Conservation (phyloP, 2,888 invertebrate genomes). For the Amitus sp. region DNA sequence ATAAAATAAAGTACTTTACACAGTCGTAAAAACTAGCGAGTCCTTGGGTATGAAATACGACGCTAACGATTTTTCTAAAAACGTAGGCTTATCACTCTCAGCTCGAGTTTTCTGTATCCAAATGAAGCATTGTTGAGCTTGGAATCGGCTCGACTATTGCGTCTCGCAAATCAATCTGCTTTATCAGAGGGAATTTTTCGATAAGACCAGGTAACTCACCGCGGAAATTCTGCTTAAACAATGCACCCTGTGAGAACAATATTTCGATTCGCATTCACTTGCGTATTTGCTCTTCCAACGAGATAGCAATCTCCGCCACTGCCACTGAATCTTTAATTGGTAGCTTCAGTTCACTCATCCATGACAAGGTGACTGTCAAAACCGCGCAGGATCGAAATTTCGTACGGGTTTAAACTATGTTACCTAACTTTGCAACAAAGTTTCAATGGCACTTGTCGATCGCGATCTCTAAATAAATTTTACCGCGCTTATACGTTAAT, state of each 20-base stretch:
- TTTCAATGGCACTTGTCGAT: constrained; percentile 17
- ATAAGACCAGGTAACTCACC: constrained; percentile 32
- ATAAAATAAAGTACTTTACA: no score
- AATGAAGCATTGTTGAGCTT: no score
- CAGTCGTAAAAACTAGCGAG: no score
- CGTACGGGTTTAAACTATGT: constrained; percentile 11
- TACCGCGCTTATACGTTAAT: neutral
- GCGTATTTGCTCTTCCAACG: constrained; percentile 29
- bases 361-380: constrained; percentile 22
- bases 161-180: neutral
- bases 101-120: no score
- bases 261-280: constrained; percentile 33
- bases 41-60: no score
- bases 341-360: constrained; percentile 32
- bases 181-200: constrained; percentile 25
- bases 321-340: constrained; percentile 33
- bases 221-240: constrained; percentile 27
- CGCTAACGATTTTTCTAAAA: no score
- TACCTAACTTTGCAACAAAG: constrained; percentile 4
- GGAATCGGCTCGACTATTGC: no score
- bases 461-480: neutral
- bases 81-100: no score
- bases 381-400: constrained; percentile 14
- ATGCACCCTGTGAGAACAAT: constrained; percentile 17
- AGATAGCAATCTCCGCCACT: constrained; percentile 30